These are phyloP conservation scores for Erannis defoliaria DNA, from an alignment of 2,888 invertebrate genomes.

Conservation along the genomic window DNA sequence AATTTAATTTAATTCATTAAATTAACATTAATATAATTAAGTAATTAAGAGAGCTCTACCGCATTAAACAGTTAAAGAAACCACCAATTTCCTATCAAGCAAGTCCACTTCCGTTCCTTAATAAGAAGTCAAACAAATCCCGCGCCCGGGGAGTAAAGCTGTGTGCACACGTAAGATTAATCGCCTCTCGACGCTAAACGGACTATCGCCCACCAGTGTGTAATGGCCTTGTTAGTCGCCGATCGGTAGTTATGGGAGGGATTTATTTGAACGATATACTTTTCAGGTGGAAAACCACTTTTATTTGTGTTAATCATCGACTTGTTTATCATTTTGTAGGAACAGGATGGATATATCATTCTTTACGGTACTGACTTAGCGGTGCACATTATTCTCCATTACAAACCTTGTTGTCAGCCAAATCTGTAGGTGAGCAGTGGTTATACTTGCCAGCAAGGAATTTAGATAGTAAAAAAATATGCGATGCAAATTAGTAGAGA, in stretches of 20 bases:
- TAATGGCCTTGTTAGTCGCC: slow-evolving; percentile 46
- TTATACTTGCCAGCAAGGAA: too few species aligned
- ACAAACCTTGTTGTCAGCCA: too few species aligned
- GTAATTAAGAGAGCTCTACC: neutral
- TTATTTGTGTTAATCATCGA: neutral
- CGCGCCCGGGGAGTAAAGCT: slow-evolving; percentile 27
- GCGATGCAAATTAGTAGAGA: too few species aligned
- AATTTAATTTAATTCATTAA: too few species aligned
- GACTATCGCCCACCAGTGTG: slow-evolving; percentile 45
- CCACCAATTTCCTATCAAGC: slow-evolving; percentile 16
- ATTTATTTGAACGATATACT: slow-evolving; percentile 19
- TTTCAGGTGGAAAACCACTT: neutral
- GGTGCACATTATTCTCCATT: too few species aligned
- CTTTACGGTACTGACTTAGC: too few species aligned
- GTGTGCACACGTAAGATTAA: slow-evolving; percentile 46
- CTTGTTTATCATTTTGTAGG: too few species aligned
- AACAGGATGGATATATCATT: too few species aligned
- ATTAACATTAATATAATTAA: too few species aligned
- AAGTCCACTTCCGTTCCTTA: slow-evolving; percentile 18
- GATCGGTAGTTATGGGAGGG: slow-evolving; percentile 42
- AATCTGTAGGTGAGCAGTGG: too few species aligned
- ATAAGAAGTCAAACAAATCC: slow-evolving; percentile 39
- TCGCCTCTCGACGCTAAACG: slow-evolving; percentile 35
- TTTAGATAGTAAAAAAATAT: too few species aligned
- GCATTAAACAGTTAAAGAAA: neutral